Base-by-base conservation (phyloP, 2,888 invertebrate genomes). In the Stramonita haemastoma region DNA sequence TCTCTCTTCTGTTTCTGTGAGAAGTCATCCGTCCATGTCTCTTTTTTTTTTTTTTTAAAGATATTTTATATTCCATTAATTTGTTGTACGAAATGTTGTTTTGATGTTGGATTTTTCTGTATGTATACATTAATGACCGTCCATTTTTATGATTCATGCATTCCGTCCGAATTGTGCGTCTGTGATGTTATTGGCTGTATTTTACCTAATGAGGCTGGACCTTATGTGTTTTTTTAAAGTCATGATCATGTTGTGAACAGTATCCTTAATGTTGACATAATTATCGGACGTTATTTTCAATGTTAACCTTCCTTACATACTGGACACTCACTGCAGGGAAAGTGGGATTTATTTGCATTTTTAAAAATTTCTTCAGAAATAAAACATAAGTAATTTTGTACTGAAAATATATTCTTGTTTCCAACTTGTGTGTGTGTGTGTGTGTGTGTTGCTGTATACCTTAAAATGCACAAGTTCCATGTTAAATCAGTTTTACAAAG, bases 261-360 rank as follows among this genome's bases (percentile, higher is more conserved):
- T 2, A 22, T 32, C 66, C 22, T 83, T 77, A 29, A 29, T 77
- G 11, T 60, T 83, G 26, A 70, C 26, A n/a, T n/a, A n/a, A n/a
- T 73, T n/a, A 13, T 13, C n/a, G 73, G 26, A 73, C 26, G 8
- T 73, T 46, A 46, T 8, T 46, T 46, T 46, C 66, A 66, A 2
- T 17, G 17, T 66, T 66, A 66, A 66, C 13, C 17, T 66, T 22
- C 13, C 17, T 66, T 22, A 66, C 26, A 19, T 36, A 81, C 77
- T 2, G 46, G 8, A 32, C n/a, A 73, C 79, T 90, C 87, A 86
- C 90, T 90, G 86, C 87, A 87, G 89, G 89, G n/a, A 29, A 84
- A 87, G 90, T 87, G 84, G 83, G 87, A 34, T n/a, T 22, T 32
- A 57, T 73, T 90, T 81, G 36, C 36, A 5, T 5, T 60, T 0